These are phyloP conservation scores for Mantis religiosa DNA, from an alignment of 2,888 invertebrate genomes.

Conservation along the genomic window DNA sequence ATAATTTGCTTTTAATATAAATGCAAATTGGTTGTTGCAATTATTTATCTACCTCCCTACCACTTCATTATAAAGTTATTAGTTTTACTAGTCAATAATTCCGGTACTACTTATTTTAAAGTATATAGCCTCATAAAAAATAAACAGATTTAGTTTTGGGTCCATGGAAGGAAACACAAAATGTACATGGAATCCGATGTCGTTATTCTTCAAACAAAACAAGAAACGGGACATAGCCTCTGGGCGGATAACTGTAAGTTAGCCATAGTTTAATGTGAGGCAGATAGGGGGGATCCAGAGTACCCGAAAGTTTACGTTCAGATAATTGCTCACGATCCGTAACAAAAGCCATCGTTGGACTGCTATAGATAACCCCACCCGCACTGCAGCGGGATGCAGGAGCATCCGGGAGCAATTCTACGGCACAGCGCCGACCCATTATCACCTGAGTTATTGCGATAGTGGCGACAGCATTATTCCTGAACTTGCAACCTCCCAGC, in stretches of 20 bases:
- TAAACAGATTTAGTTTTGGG: background rate
- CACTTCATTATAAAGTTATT: no score
- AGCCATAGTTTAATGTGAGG: background rate
- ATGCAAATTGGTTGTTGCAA: no score
- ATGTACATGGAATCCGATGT: background rate
- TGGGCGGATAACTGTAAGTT: background rate
- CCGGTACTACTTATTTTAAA: no score
- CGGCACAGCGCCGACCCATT: slow-evolving; percentile 13
- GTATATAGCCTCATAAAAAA: no score
- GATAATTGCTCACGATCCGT: slow-evolving; percentile 13
- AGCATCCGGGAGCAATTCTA: slow-evolving; percentile 11
- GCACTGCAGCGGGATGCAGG: background rate
- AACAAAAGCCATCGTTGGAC: slow-evolving; percentile 10
- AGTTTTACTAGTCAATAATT: no score
- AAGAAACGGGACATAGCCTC: background rate
- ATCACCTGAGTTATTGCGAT: slow-evolving; percentile 26
- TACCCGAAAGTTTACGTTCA: slow-evolving; percentile 1
- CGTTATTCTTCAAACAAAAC: background rate
- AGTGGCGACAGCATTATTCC: slow-evolving; percentile 23
- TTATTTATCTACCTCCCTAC: no score
- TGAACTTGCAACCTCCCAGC: background rate
- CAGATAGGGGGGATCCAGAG: background rate
- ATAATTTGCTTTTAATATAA: no score
- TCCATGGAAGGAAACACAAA: background rate
- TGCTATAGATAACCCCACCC: slow-evolving; percentile 6